Conservation (phyloP, 2,113 vertebrate genomes). For the Crotophaga sulcirostris region DNA sequence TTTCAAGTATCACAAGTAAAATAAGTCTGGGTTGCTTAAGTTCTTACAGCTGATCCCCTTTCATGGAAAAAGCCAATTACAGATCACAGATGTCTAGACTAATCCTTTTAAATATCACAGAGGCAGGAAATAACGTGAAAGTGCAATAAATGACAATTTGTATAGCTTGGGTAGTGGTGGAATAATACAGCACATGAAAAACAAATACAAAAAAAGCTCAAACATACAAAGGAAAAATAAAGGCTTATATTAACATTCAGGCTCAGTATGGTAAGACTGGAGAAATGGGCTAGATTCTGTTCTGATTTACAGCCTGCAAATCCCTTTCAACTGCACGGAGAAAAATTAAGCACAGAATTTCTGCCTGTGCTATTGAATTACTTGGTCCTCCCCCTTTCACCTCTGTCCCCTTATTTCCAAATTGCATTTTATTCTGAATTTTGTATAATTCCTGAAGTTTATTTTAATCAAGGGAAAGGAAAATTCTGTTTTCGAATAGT, state of each 20-base stretch:
- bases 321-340: constrained; percentile 46
- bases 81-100: constrained; percentile 68
- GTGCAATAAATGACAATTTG: constrained; percentile 63
- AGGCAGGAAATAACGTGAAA: constrained; percentile 63
- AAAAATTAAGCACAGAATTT: constrained; percentile 49
- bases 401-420: not conserved
- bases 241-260: constrained; percentile 33
- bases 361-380: constrained; percentile 21
- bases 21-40: constrained; percentile 69
- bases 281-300: constrained; percentile 17
- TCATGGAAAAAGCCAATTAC: constrained; percentile 67
- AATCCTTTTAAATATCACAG: constrained; percentile 73
- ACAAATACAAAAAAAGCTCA: constrained; percentile 55
- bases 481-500: not conserved
- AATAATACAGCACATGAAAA: constrained; percentile 40
- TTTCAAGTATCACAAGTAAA: constrained; percentile 63
- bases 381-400: constrained; percentile 5
- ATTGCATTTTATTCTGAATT: constrained; percentile 28
- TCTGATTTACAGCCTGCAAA: constrained; percentile 53
- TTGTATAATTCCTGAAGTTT: constrained; percentile 13
- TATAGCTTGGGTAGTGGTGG: constrained; percentile 8
- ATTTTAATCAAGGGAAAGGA: constrained; percentile 29
- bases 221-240: constrained; percentile 33
- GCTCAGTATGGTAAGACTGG: not conserved
- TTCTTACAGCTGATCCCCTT: constrained; percentile 69